phyloP scores from a whole-genome alignment of 2,113 vertebrate species.

The Scytalopus superciliaris region DNA sequence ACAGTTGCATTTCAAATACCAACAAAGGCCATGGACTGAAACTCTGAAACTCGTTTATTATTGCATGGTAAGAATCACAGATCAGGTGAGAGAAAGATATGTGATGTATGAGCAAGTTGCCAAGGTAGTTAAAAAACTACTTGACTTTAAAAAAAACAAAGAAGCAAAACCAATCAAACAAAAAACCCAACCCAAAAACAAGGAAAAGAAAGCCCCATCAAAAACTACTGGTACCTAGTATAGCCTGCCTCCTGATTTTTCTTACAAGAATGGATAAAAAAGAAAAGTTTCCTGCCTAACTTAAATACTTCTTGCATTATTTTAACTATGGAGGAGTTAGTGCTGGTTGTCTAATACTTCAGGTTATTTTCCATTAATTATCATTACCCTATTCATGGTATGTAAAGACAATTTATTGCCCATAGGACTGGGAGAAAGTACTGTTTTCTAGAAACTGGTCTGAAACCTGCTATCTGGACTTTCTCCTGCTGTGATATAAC shows the following conservation, averaged over 20 bases:
- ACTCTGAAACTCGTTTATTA: constrained; percentile 81
- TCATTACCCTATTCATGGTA: neutral
- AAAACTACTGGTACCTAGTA: neutral
- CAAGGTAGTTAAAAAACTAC: neutral
- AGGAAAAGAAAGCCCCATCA: neutral
- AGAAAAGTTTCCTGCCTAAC: neutral
- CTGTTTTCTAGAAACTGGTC: neutral
- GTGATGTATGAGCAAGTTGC: neutral
- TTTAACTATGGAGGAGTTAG: neutral
- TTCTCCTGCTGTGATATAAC: neutral
- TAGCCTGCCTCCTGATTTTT: neutral
- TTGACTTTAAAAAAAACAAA: neutral
- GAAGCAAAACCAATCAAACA: neutral
- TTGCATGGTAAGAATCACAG: constrained; percentile 77
- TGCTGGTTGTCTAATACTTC: neutral
- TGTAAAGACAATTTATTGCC: neutral
- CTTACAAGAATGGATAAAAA: neutral
- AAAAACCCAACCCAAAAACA: neutral
- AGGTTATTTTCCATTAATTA: neutral
- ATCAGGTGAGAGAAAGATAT: neutral
- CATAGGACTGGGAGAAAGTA: neutral
- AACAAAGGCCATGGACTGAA: constrained; percentile 81
- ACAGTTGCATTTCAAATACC: constrained; percentile 76
- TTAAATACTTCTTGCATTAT: neutral
- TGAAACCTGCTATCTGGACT: neutral